These are phyloP conservation scores for Oscheius sp. DNA, from an alignment of 2,888 invertebrate genomes.

Conservation along the genomic window DNA sequence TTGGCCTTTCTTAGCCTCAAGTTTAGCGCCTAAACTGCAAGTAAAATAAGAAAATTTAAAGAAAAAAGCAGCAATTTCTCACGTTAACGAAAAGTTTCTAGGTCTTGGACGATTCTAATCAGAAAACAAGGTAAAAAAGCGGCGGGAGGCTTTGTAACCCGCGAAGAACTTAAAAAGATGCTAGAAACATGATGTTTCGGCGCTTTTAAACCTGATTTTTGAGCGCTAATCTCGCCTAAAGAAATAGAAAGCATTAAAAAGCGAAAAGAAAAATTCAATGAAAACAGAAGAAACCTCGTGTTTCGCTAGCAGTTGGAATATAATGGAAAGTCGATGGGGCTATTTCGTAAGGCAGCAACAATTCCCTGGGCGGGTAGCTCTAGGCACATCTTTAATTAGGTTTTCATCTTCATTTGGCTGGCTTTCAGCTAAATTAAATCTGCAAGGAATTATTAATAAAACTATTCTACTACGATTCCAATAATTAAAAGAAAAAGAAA, in stretches of 20 bases:
- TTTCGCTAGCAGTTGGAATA: neutral
- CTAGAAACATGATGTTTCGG: neutral
- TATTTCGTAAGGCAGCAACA: conserved; percentile 8
- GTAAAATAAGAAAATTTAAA: neutral
- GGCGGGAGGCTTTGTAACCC: conserved; percentile 1
- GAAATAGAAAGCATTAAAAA: neutral
- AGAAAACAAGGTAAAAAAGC: too few relatives aligned
- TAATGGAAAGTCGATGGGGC: conserved; percentile 23
- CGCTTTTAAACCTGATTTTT: neutral
- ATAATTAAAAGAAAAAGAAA: too few relatives aligned
- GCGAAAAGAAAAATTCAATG: neutral
- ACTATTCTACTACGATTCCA: too few relatives aligned
- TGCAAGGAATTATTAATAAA: too few relatives aligned
- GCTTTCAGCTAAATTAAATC: too few relatives aligned
- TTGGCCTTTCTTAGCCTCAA: neutral
- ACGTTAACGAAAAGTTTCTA: too few relatives aligned
- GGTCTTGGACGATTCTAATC: too few relatives aligned
- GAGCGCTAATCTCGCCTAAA: neutral
- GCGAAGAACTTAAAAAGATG: neutral
- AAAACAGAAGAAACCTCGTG: neutral
- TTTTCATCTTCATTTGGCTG: too few relatives aligned
- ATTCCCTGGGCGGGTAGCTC: conserved; percentile 1
- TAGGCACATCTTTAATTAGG: conserved; percentile 24
- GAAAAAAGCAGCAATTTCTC: neutral
- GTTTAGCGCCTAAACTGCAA: neutral